Conservation (phyloP, 2,888 invertebrate species). For the Eupithecia subumbrata region DNA sequence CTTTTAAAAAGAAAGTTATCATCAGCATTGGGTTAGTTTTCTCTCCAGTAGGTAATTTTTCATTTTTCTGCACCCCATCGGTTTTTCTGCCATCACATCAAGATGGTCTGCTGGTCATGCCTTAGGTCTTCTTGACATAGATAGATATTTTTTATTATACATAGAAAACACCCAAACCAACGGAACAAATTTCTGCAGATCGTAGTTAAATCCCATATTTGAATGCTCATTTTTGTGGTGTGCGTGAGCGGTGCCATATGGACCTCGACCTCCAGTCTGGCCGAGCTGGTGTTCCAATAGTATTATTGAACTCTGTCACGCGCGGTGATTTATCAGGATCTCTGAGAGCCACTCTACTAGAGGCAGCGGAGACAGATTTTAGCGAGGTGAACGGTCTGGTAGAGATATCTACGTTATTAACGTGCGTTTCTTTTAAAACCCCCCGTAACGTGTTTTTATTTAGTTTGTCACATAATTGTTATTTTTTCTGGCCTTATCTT, state of each 20-base stretch:
- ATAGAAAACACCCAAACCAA: too few species aligned
- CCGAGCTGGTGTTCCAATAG: constrained; percentile 15
- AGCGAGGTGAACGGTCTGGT: constrained; percentile 4
- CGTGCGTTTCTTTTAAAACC: too few species aligned
- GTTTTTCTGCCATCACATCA: not conserved
- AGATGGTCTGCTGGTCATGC: too few species aligned
- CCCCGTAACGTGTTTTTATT: too few species aligned
- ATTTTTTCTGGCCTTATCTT: too few species aligned
- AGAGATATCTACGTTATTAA: not conserved
- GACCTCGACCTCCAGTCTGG: not conserved
- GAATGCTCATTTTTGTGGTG: not conserved
- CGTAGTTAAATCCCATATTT: not conserved
- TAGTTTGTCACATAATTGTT: too few species aligned
- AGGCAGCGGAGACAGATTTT: constrained; percentile 10
- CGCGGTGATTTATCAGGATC: constrained; percentile 18
- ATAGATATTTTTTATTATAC: too few species aligned
- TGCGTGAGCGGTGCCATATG: not conserved
- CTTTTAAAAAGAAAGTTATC: not conserved
- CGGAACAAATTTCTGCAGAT: too few species aligned
- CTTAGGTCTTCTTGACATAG: too few species aligned
- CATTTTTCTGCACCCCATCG: not conserved
- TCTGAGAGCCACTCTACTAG: constrained; percentile 13
- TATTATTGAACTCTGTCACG: constrained; percentile 17
- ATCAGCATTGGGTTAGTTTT: not conserved
- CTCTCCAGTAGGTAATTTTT: not conserved